These are phyloP conservation scores for Philypnodon macrostomus DNA, from an alignment of 2,797 vertebrate genomes.

Conservation along the genomic window DNA sequence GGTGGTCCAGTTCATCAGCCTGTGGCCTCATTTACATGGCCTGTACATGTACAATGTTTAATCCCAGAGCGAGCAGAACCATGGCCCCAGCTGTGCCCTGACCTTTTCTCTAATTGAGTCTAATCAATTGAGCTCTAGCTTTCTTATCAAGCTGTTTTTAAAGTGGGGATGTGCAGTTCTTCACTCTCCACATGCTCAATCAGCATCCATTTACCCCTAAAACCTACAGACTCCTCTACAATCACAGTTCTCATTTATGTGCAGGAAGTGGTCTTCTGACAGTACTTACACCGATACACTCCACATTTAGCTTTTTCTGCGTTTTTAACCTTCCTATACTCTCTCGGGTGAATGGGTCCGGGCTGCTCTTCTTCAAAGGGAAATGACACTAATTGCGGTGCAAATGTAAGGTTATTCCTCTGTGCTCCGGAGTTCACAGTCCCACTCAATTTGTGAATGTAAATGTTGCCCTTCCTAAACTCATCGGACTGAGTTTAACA, in stretches of 20 bases:
- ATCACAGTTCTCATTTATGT: neutral
- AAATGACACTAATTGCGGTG: constrained; percentile 40
- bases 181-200: constrained; percentile 26
- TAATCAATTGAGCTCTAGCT: constrained; percentile 58
- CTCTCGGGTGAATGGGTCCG: constrained; percentile 7
- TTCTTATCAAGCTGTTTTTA: constrained; percentile 28
- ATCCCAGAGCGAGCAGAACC: constrained; percentile 34
- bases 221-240: constrained; percentile 1
- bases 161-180: constrained; percentile 25
- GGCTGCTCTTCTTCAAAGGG: constrained; percentile 15
- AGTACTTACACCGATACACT: constrained; percentile 1
- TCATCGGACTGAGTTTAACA: neutral
- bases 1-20: neutral
- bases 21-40: neutral
- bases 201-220: constrained; percentile 13
- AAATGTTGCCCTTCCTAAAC: constrained; percentile 10
- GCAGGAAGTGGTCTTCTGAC: neutral
- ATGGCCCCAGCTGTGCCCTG: constrained; percentile 53
- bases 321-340: constrained; percentile 5
- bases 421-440: constrained; percentile 11
- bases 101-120: constrained; percentile 71
- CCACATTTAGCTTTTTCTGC: constrained; percentile 4
- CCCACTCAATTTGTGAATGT: neutral
- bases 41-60: neutral
- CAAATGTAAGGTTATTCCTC: constrained; percentile 25